Evolutionary conservation across 2,113 vertebrate species (phyloP).

Genomic region (Fregetta grallaria): DNA sequence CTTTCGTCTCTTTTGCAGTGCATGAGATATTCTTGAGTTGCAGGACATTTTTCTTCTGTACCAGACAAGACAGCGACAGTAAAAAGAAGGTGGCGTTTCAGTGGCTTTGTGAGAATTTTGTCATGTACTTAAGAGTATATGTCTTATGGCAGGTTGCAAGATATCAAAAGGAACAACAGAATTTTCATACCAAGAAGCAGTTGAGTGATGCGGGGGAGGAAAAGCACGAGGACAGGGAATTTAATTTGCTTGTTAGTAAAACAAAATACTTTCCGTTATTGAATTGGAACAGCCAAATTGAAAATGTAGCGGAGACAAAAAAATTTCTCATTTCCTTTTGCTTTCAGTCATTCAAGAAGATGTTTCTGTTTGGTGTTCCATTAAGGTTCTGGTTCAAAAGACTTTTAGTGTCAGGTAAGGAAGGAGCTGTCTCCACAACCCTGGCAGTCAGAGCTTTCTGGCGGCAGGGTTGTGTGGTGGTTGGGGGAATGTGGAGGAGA

Average conservation of each 20-base stretch:
- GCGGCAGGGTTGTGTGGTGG: neutral
- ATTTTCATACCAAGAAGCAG: neutral
- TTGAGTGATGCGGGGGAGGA: conserved; percentile 3
- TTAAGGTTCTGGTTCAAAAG: conserved; percentile 30
- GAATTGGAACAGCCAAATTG: conserved; percentile 41
- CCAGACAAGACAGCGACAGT: neutral
- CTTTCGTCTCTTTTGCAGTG: neutral
- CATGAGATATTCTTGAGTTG: neutral
- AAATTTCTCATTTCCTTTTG: conserved; percentile 60
- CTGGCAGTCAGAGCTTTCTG: neutral
- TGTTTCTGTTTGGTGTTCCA: conserved; percentile 50
- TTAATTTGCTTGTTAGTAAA: conserved; percentile 57
- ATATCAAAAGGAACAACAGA: neutral
- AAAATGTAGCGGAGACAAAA: neutral
- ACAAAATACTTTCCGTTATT: conserved; percentile 65
- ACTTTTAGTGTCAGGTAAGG: neutral
- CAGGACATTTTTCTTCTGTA: neutral
- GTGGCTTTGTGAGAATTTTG: neutral
- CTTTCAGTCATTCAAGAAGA: conserved; percentile 41
- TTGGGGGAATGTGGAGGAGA: neutral
- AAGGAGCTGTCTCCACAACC: neutral
- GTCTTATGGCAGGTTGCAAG: neutral
- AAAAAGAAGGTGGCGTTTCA: neutral
- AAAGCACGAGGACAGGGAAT: neutral
- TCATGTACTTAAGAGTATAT: neutral